Evolutionary conservation across 1,140 invertebrate genomes (phyloP).

Genomic region (Lepidurus arcticus): DNA sequence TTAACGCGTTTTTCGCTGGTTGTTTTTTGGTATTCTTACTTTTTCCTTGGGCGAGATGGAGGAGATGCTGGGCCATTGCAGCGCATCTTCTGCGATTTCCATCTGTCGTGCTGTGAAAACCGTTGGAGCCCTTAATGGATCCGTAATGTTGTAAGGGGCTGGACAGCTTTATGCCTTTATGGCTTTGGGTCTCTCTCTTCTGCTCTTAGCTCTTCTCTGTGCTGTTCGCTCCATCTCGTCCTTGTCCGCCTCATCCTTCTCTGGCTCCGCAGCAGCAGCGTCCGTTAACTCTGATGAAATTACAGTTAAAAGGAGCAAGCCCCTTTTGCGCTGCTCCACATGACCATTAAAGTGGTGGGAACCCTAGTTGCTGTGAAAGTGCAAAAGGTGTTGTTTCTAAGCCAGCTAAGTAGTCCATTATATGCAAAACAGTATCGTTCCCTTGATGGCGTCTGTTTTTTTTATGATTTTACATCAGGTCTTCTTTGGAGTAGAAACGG

Average conservation of each 20-base stretch:
- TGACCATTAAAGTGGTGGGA: not conserved
- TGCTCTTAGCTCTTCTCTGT: too few species aligned
- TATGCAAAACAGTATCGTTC: too few species aligned
- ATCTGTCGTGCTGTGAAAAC: constrained; percentile 19
- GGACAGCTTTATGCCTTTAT: constrained; percentile 21
- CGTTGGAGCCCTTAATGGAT: constrained; percentile 21
- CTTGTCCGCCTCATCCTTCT: too few species aligned
- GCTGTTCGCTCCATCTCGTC: too few species aligned
- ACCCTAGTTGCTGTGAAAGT: too few species aligned
- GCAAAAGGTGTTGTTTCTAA: too few species aligned
- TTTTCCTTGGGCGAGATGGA: not conserved
- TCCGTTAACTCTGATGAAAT: not conserved
- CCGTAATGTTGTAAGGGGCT: constrained; percentile 15
- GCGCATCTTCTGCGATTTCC: constrained; percentile 4
- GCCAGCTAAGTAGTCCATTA: too few species aligned
- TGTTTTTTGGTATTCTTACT: too few species aligned
- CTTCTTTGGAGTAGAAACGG: too few species aligned
- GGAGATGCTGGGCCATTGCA: not conserved
- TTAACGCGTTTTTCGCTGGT: too few species aligned
- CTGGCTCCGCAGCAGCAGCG: not conserved
- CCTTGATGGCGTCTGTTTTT: too few species aligned
- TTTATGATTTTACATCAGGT: too few species aligned
- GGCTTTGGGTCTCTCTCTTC: not conserved
- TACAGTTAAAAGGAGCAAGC: not conserved
- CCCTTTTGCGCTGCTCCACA: not conserved